Evolutionary conservation across 1,140 invertebrate species (phyloP).

Genomic region (Bombus balteatus): DNA sequence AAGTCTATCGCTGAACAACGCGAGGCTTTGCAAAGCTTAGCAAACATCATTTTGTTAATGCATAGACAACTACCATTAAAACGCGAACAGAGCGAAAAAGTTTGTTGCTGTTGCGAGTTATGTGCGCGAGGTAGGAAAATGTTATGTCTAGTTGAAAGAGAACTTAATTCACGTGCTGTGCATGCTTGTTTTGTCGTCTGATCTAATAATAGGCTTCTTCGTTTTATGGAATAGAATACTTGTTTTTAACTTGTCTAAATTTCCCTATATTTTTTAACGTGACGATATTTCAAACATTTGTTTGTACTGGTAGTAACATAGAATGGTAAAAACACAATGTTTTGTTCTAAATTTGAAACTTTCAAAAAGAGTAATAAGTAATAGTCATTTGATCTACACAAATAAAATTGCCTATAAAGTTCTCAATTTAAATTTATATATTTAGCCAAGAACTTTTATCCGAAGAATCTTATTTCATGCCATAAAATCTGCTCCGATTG

Average conservation of each 20-base stretch:
- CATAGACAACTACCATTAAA: conserved; percentile 13
- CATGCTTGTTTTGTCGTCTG: background rate
- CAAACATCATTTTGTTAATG: conserved; percentile 46
- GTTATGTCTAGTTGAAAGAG: background rate
- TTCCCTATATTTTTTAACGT: background rate
- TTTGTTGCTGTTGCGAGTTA: background rate
- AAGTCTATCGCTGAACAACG: background rate
- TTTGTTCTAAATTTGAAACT: background rate
- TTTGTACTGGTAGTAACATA: background rate
- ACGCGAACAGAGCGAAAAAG: background rate
- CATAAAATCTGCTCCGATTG: too few species aligned
- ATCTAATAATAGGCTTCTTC: background rate
- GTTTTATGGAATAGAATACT: background rate
- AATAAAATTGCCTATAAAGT: too few species aligned
- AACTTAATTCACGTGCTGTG: background rate
- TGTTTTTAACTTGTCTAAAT: too few species aligned
- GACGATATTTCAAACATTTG: too few species aligned
- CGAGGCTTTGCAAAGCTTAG: background rate
- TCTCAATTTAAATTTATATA: too few species aligned
- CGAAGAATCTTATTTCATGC: too few species aligned
- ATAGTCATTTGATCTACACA: background rate
- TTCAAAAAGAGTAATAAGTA: background rate
- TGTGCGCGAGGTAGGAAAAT: background rate
- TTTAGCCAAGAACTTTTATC: too few species aligned
- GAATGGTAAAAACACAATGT: background rate